Evolutionary conservation across 92 coral and sea anemone genomes (phyloP), one percentile per base, ranked within the genome.

Genomic region (Epizoanthus rinbou): DNA sequence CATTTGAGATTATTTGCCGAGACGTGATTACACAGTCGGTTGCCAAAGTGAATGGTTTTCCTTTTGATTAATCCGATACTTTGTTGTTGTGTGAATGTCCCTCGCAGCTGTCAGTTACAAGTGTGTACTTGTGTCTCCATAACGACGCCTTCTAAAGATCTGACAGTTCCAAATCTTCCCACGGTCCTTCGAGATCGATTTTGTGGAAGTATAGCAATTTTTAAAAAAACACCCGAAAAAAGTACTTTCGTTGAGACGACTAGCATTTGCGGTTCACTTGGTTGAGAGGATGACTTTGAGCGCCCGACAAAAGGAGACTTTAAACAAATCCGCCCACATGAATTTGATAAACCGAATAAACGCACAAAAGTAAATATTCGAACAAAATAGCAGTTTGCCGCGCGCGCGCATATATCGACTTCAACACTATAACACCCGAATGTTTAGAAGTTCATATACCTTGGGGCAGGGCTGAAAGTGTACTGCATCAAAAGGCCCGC

Each of bases 81-180:
- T 47, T 33, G 66, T 25, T 62, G 33, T 37, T 76, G 67, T 58
- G 64, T 7, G 60, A 11, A 1, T 57, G 56, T 76, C 28, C 57
- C 71, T 62, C 60, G 71, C 71, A 78, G 71, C 63, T 62, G 82
- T 41, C 56, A 21, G 57, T 57, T 9, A 78, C 5, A 78, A 78
- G 71, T 37, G 82, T 78, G 82, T 63, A 78, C 82, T 78, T 78
- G 31, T 3, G 71, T 78, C 60, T 57, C 82, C 82, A 78, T 78
- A 78, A 78, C 82, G 41, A 78, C 82, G 15, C 57, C 6, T 60
- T 24, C 69, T 39, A 62, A 78, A 37, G 82, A 41, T 39, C 60
- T 78, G 82, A 78, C 82, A 78, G 82, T 35, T n/a, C 71, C 25
- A 69, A 19, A 41, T 62, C 41, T 78, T 78, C 82, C 82, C 82